Conservation (phyloP, 92 coral and sea anemone species). For the Zoanthus sansibaricus region DNA sequence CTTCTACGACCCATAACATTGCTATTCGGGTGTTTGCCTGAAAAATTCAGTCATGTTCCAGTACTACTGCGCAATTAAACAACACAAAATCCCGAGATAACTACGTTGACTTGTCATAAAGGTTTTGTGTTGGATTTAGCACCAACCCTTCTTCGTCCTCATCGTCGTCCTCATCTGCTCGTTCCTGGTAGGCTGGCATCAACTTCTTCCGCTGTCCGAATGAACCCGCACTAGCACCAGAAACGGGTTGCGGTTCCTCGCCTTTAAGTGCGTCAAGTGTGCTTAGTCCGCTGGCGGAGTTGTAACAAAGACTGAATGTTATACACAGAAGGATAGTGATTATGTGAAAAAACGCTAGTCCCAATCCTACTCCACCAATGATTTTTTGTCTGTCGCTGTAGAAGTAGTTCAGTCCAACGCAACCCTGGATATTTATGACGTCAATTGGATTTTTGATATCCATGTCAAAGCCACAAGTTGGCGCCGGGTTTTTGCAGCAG, state of each 20-base stretch:
- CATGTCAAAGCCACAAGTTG: slow-evolving; percentile 93
- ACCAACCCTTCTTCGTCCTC: slow-evolving; percentile 85
- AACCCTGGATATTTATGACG: slow-evolving; percentile 92
- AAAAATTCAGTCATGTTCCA: too few relatives aligned
- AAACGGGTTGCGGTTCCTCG: slow-evolving; percentile 72
- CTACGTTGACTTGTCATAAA: slow-evolving; percentile 73
- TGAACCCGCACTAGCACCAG: slow-evolving; percentile 61
- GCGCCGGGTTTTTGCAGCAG: slow-evolving; percentile 89
- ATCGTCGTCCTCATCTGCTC: slow-evolving; percentile 63
- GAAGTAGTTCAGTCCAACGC: slow-evolving; percentile 87
- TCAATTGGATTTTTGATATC: slow-evolving; percentile 97
- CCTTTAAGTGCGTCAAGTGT: slow-evolving; percentile 90
- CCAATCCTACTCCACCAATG: slow-evolving; percentile 97
- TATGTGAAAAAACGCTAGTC: slow-evolving; percentile 81
- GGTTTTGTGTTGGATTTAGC: slow-evolving; percentile 71
- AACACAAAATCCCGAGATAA: too few relatives aligned
- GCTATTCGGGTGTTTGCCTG: too few relatives aligned
- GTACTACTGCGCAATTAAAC: too few relatives aligned
- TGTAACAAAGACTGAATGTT: slow-evolving; percentile 82
- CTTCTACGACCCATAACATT: too few relatives aligned
- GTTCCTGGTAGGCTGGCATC: slow-evolving; percentile 75
- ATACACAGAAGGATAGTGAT: slow-evolving; percentile 74
- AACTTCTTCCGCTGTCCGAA: slow-evolving; percentile 57
- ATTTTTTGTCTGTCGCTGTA: slow-evolving; percentile 73
- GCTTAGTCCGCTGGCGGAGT: slow-evolving; percentile 92